phyloP scores from a whole-genome alignment of 2,113 vertebrate species.

The Microcebus lehilahytsara region DNA sequence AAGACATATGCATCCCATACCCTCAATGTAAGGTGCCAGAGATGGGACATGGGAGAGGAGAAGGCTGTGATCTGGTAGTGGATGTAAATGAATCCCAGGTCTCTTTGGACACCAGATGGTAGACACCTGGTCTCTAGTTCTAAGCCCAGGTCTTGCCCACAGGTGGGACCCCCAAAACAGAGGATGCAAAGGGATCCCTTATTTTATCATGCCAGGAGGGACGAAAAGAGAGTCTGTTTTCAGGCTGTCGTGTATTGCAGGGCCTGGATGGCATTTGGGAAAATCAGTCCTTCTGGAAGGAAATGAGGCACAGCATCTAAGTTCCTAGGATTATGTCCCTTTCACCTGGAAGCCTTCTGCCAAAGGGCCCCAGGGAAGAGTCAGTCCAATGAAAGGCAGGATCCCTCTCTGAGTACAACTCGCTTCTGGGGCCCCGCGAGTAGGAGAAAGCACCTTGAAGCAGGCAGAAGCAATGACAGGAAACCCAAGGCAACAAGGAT shows the following conservation, averaged over 20 bases:
- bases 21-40: background rate
- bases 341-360: constrained; percentile 17
- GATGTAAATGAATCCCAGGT: background rate
- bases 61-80: background rate
- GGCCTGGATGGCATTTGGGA: background rate
- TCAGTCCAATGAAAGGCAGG: constrained; percentile 38
- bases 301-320: background rate
- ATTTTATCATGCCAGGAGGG: background rate
- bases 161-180: background rate
- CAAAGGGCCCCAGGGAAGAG: constrained; percentile 52
- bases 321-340: background rate
- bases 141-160: background rate
- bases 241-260: background rate
- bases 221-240: background rate
- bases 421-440: background rate
- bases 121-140: background rate
- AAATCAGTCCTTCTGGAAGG: constrained; percentile 6
- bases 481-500: constrained; percentile 4
- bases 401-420: background rate
- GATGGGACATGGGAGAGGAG: background rate
- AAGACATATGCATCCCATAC: background rate
- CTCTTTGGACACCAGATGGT: background rate
- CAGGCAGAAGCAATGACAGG: constrained; percentile 1
- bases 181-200: background rate
- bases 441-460: background rate